Conservation (phyloP, 92 coral and sea anemone species). For the Montipora capitata region DNA sequence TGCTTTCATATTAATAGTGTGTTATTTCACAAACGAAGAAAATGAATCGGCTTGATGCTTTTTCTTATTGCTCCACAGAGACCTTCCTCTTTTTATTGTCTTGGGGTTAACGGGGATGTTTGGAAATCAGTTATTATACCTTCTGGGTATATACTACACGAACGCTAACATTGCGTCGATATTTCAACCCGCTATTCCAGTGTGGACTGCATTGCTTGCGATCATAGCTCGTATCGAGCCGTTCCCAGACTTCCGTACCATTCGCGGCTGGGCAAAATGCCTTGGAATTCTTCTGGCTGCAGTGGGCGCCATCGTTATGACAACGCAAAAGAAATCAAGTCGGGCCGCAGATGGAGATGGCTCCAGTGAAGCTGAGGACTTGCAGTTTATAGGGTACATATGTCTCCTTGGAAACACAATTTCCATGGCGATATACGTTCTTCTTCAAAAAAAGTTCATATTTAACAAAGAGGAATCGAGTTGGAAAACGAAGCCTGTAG, state of each 20-base stretch:
- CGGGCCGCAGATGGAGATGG: constrained; percentile 39
- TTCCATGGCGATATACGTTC: constrained; percentile 76
- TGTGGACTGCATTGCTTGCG: constrained; percentile 89
- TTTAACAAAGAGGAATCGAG: constrained; percentile 77
- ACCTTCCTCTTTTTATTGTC: constrained; percentile 78
- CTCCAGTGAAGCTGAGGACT: neutral
- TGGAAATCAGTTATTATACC: constrained; percentile 84
- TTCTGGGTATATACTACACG: constrained; percentile 90
- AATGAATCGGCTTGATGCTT: no score
- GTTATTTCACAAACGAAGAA: no score
- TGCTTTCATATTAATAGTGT: no score
- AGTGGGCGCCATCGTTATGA: constrained; percentile 80
- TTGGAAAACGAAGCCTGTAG: constrained; percentile 86
- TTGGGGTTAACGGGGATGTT: constrained; percentile 88
- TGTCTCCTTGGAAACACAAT: constrained; percentile 84
- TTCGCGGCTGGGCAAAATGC: constrained; percentile 86
- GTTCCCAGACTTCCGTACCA: constrained; percentile 74
- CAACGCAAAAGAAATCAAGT: constrained; percentile 48
- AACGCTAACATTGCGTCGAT: constrained; percentile 91
- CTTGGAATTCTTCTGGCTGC: constrained; percentile 86
- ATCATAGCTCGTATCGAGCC: constrained; percentile 81
- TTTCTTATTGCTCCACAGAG: constrained; percentile 51
- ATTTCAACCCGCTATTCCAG: constrained; percentile 90
- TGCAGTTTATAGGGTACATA: constrained; percentile 72
- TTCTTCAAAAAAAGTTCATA: constrained; percentile 82